Percentiles rank a stretch among this genome's conserved stretches.
These are phyloP conservation scores for Naso thynnoides DNA, from an alignment of 2,797 vertebrate genomes.

Conservation along the genomic window DNA sequence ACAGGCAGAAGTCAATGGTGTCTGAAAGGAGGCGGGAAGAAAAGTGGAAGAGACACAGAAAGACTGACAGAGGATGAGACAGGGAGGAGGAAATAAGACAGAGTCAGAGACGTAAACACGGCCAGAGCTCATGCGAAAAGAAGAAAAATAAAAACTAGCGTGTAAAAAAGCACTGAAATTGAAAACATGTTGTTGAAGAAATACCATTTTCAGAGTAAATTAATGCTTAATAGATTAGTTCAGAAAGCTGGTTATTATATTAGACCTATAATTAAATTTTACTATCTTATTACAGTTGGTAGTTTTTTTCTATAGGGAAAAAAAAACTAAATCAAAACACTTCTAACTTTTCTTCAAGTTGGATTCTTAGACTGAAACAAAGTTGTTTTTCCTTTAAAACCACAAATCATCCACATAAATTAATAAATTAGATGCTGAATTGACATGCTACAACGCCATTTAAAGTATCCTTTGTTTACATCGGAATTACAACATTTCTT, in stretches of 20 bases:
- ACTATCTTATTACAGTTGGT: no score
- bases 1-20: slow-evolving; percentile 13
- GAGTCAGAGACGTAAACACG: not conserved
- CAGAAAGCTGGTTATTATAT: slow-evolving; percentile 3
- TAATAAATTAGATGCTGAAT: no score
- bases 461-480: not conserved
- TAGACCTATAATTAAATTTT: no score
- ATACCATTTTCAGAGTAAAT: not conserved
- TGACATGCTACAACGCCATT: no score
- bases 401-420: no score
- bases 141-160: not conserved
- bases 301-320: no score
- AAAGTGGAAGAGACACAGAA: not conserved
- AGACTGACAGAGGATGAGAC: not conserved
- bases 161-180: not conserved
- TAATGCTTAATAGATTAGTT: no score
- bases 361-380: no score
- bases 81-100: slow-evolving; percentile 11
- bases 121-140: slow-evolving; percentile 1
- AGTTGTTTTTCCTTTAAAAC: no score
- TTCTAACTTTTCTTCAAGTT: no score
- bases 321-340: no score
- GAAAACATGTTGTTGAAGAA: not conserved
- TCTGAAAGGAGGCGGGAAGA: slow-evolving; percentile 18
- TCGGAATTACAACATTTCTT: not conserved